Conservation (phyloP, 1,140 invertebrate genomes). For the Solenopsis fugax region DNA sequence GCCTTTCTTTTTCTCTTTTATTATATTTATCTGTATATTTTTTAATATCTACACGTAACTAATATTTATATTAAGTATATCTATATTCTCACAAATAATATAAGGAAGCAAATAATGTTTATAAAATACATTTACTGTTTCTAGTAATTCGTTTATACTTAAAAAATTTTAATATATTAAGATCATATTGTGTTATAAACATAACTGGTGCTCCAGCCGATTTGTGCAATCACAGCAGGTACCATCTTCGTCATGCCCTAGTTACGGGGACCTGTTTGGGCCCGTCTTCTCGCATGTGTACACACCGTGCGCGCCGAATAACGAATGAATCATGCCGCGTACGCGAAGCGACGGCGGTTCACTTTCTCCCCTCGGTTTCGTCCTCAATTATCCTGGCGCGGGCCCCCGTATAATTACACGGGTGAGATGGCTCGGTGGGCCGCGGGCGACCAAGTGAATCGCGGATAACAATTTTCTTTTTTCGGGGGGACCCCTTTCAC, state of each 20-base stretch:
- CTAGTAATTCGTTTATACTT: neutral
- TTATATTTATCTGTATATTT: neutral
- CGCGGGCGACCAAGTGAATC: conserved; percentile 76
- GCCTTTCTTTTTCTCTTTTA: neutral
- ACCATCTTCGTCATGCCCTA: conserved; percentile 55
- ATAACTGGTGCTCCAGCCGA: neutral
- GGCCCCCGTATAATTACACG: conserved; percentile 82
- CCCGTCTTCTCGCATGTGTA: conserved; percentile 30
- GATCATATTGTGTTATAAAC: neutral
- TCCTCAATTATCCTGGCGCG: conserved; percentile 81
- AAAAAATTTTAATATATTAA: neutral
- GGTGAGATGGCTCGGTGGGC: conserved; percentile 75
- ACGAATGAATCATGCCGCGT: conserved; percentile 79
- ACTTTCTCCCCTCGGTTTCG: conserved; percentile 80
- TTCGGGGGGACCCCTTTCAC: conserved; percentile 70
- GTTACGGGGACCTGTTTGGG: conserved; percentile 27
- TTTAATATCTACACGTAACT: neutral
- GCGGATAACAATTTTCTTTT: conserved; percentile 73
- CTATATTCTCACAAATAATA: neutral
- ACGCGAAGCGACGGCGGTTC: conserved; percentile 68
- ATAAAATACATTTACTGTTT: neutral
- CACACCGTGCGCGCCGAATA: conserved; percentile 65
- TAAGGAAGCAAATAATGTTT: neutral
- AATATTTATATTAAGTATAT: neutral
- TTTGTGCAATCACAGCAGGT: conserved; percentile 50